Percentiles rank a stretch among this genome's conserved stretches.
These are phyloP conservation scores for Andrena chrysosceles DNA, from an alignment of 2,888 invertebrate species.

Conservation along the genomic window DNA sequence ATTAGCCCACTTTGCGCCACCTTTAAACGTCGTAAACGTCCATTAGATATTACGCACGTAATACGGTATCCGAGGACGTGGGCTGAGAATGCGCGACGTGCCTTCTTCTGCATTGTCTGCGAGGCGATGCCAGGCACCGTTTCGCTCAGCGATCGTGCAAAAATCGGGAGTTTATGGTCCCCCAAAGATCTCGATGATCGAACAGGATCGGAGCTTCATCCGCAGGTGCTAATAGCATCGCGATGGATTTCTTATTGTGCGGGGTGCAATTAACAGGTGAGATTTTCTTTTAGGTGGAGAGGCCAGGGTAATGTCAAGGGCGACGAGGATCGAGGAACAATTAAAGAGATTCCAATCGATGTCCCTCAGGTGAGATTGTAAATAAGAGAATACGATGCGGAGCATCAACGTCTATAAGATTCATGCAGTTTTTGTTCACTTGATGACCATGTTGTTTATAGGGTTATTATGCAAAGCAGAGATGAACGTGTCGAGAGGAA, in stretches of 20 bases:
- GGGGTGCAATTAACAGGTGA: too few species aligned
- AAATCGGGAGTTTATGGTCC: neutral
- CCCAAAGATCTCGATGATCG: neutral
- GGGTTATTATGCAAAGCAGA: slow-evolving; percentile 28
- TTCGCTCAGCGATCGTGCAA: neutral
- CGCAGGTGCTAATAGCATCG: neutral
- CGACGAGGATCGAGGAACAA: too few species aligned
- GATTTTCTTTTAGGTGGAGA: too few species aligned
- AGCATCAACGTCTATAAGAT: neutral
- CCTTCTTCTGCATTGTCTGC: slow-evolving; percentile 56
- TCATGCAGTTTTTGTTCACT: neutral
- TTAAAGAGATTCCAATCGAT: too few species aligned
- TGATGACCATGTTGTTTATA: neutral
- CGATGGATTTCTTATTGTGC: neutral
- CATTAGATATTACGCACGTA: slow-evolving; percentile 62
- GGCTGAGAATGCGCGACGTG: slow-evolving; percentile 69
- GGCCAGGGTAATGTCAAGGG: too few species aligned
- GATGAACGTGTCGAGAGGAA: slow-evolving; percentile 4
- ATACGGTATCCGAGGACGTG: slow-evolving; percentile 65
- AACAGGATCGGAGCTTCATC: neutral
- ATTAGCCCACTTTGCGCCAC: slow-evolving; percentile 69
- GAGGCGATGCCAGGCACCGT: slow-evolving; percentile 22
- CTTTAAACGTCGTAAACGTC: slow-evolving; percentile 69
- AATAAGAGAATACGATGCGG: too few species aligned
- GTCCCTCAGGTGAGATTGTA: too few species aligned